phyloP scores from a whole-genome alignment of 2,888 invertebrate species.

The Xestia sexstrigata region DNA sequence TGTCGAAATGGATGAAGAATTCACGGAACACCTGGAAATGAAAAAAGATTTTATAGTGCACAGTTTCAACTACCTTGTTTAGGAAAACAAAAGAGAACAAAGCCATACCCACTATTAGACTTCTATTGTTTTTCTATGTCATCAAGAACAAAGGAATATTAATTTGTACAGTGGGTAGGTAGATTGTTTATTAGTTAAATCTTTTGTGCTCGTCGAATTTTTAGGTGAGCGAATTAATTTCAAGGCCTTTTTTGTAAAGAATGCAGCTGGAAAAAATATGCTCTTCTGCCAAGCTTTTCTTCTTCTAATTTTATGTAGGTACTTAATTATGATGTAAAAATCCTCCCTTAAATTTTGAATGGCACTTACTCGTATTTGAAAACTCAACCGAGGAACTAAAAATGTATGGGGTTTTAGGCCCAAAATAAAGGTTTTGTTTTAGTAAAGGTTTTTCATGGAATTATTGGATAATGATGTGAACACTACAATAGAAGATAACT shows the following conservation, averaged over 20 bases:
- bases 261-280: not conserved
- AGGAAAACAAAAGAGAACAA: slow-evolving; percentile 34
- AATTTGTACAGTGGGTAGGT: not conserved
- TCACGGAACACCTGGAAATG: slow-evolving; percentile 93
- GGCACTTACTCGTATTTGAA: not conserved
- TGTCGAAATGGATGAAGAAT: slow-evolving; percentile 93
- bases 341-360: not conserved
- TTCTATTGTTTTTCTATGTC: slow-evolving; percentile 22
- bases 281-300: not conserved
- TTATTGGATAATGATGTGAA: too few species aligned
- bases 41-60: not conserved
- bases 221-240: not conserved
- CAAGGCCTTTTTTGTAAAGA: not conserved
- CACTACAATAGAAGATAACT: not conserved
- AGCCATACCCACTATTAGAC: not conserved
- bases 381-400: not conserved
- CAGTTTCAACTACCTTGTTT: not conserved
- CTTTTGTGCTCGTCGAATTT: not conserved
- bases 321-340: too few species aligned
- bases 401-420: not conserved
- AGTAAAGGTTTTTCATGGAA: too few species aligned
- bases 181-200: not conserved
- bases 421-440: not conserved
- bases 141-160: slow-evolving; percentile 20
- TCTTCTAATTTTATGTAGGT: not conserved